Evolutionary conservation across 2,113 vertebrate species (phyloP).

Genomic region (Mixornis gularis): DNA sequence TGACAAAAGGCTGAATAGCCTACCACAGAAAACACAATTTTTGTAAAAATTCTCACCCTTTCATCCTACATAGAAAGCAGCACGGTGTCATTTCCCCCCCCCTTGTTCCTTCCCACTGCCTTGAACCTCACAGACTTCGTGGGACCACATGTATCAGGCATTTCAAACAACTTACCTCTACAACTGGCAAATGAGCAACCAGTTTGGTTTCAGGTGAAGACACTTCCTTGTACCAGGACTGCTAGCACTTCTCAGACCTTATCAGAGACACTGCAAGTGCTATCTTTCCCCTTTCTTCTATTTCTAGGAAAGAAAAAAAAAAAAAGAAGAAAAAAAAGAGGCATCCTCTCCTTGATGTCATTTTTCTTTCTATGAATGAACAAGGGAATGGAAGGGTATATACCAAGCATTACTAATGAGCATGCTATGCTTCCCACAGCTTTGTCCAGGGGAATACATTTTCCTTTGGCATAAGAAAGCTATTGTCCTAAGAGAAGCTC

Average conservation of each 20-base stretch:
- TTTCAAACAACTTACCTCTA: conserved; percentile 11
- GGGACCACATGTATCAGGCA: not conserved
- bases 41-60: not conserved
- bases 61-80: not conserved
- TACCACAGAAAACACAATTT: not conserved
- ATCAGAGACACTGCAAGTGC: not conserved
- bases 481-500: conserved; percentile 68
- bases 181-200: not conserved
- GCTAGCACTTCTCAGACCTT: not conserved
- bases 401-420: conserved; percentile 68
- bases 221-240: not conserved
- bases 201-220: not conserved
- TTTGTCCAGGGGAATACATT: conserved; percentile 66
- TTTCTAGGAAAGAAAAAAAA: not conserved
- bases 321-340: not conserved
- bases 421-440: conserved; percentile 70
- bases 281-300: not conserved
- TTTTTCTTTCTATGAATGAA: conserved; percentile 48
- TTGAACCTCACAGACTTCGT: not conserved
- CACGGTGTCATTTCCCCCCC: accelerated
- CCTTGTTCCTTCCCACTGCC: not conserved
- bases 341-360: conserved; percentile 29
- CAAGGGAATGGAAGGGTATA: conserved; percentile 64
- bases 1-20: not conserved
- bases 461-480: conserved; percentile 75